Evolutionary conservation across 1,140 invertebrate genomes (phyloP), one percentile per base, ranked within the genome.

Genomic region (Pachypsylla venusta): DNA sequence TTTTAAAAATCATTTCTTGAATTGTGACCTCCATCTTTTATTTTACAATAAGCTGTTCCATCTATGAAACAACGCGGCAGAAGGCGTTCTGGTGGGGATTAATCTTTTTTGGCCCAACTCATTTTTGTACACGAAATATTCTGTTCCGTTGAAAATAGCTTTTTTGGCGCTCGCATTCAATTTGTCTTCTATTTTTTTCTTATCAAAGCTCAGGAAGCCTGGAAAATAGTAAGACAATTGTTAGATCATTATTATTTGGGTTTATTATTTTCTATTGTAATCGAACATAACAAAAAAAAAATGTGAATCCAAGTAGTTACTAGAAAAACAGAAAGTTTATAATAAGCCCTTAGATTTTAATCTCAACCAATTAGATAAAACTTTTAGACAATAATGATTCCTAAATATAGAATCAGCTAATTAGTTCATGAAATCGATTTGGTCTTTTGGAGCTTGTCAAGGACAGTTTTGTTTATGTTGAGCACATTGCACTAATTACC

Each of bases 51-150:
- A 61, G 4, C n/a, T 19, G n/a, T 48, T 48, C 42, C 42, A 48
- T n/a, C 42, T n/a, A 48, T 82, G 80, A 72, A 85, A 87, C 0
- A 87, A 68, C 48, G 84, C 77, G 20, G 84, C 81, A 2, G 85
- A 87, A 0, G 83, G 82, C 4, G 80, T 78, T 64, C 83, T 70
- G 0, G 82, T 74, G 1, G 84, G 84, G 60, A 87, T 78, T 24
- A 87, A 71, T 62, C 78, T 76, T 10, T 71, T 79, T 19, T 77
- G 76, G 0, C 81, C 82, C 42, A 74, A 71, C 1, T 71, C 68
- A 24, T 76, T 74, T 4, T 76, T 75, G 20, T 81, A 71, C 0
- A 85, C 76, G 66, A 80, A 82, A 71, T 87, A 87, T 65, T 85
- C 81, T 55, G 83, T 73, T 1, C 84, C 84, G 63, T 87, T 87